phyloP scores from a whole-genome alignment of 35 echinoderm and acorn worm species.

The Ophiothrix spiculata region DNA sequence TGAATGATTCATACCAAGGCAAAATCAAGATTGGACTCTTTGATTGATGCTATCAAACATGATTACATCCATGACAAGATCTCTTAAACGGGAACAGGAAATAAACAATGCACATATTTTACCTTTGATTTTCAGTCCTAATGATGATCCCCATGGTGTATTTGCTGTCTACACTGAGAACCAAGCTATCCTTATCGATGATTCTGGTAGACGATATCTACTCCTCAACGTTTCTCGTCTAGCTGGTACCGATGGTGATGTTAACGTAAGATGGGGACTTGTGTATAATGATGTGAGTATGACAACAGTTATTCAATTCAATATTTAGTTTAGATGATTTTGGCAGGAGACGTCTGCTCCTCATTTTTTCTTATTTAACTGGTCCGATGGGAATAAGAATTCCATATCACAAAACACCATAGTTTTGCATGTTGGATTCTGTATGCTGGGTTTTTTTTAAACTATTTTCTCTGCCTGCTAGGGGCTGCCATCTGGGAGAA shows the following conservation, averaged over 20 bases:
- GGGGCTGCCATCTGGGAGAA: too few relatives aligned
- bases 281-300: constrained; percentile 80
- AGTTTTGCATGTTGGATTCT: too few relatives aligned
- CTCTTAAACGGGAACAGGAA: too few relatives aligned
- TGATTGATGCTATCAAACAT: too few relatives aligned
- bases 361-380: neutral
- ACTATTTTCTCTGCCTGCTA: too few relatives aligned
- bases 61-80: too few relatives aligned
- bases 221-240: constrained; percentile 43
- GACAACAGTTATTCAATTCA: neutral
- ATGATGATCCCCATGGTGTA: constrained; percentile 95
- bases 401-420: neutral
- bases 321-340: neutral
- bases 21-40: too few relatives aligned
- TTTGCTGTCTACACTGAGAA: constrained; percentile 73
- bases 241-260: constrained; percentile 70
- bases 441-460: too few relatives aligned
- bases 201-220: constrained; percentile 34
- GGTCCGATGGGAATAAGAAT: neutral
- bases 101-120: too few relatives aligned
- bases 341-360: neutral
- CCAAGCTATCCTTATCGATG: constrained; percentile 47
- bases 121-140: constrained; percentile 53
- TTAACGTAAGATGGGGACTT: constrained; percentile 62
- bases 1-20: too few relatives aligned